phyloP scores from a whole-genome alignment of 2,113 vertebrate species.

The Takifugu flavidus region DNA sequence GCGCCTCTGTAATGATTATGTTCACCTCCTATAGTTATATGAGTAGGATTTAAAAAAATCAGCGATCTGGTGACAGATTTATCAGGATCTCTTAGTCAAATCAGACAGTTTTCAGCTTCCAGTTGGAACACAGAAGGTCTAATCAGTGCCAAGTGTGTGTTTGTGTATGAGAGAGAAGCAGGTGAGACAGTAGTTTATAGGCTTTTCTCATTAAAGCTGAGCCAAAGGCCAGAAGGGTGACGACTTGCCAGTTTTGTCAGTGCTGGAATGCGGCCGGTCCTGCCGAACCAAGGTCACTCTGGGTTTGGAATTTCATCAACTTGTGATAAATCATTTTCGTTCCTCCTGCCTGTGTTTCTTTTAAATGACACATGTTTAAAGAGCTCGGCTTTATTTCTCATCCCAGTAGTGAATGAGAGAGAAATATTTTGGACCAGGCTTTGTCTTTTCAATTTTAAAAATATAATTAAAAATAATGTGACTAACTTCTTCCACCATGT shows the following conservation, averaged over 20 bases:
- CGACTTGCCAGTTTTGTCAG: conserved; percentile 26
- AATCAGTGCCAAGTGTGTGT: conserved; percentile 3
- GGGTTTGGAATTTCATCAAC: conserved; percentile 30
- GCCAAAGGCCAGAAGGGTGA: conserved; percentile 39
- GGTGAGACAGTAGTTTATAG: conserved; percentile 22
- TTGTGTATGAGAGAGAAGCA: conserved; percentile 11
- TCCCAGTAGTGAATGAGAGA: not conserved
- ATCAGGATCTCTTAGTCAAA: conserved; percentile 25
- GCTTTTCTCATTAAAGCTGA: conserved; percentile 41
- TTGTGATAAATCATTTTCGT: conserved; percentile 13
- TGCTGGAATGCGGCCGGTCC: conserved; percentile 52
- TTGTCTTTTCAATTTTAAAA: not conserved
- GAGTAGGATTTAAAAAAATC: no score
- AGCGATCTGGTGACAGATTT: conserved; percentile 4
- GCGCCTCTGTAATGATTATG: no score
- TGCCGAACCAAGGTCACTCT: conserved; percentile 12
- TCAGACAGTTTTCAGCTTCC: conserved; percentile 3
- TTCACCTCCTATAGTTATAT: no score
- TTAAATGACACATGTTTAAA: not conserved
- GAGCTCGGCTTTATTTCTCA: not conserved
- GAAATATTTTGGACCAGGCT: not conserved
- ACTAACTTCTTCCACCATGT: no score
- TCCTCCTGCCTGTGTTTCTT: not conserved
- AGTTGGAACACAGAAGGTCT: conserved; percentile 18
- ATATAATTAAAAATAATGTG: no score